phyloP scores from a whole-genome alignment of 2,113 vertebrate genomes.

The Dromiciops gliroides region DNA sequence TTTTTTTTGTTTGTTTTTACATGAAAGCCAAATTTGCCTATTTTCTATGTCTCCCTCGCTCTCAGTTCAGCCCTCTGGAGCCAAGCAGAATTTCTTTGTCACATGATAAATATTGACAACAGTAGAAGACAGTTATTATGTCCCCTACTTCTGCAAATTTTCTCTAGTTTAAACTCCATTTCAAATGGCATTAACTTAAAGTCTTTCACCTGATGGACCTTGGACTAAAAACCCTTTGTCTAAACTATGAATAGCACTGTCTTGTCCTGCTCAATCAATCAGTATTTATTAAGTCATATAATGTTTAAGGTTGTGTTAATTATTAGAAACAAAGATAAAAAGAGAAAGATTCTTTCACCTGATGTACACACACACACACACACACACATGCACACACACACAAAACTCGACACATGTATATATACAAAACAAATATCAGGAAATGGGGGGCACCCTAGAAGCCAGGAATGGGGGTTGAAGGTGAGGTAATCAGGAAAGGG shows the following conservation, averaged over 20 bases:
- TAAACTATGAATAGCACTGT: neutral
- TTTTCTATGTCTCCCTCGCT: neutral
- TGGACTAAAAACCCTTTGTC: neutral
- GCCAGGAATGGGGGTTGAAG: neutral
- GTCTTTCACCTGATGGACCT: neutral
- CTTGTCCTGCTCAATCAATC: neutral
- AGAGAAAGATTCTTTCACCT: neutral
- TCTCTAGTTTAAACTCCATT: neutral
- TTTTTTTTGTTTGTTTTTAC: neutral
- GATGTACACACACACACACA: neutral
- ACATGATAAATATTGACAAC: neutral
- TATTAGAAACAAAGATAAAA: neutral
- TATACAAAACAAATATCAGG: neutral
- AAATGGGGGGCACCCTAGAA: neutral
- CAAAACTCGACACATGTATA: neutral
- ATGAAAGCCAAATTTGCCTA: neutral
- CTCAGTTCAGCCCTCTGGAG: neutral
- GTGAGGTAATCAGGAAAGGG: neutral
- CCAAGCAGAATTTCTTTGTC: neutral
- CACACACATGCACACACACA: neutral
- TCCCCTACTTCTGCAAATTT: neutral
- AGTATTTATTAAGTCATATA: neutral
- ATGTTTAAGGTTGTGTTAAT: neutral
- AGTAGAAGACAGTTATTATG: neutral
- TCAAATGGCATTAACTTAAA: neutral